A percentile compares a stretch with the other conserved stretches of the same genome.
phyloP scores from a whole-genome alignment of 2,888 invertebrate species.

The Phorcus lineatus region DNA sequence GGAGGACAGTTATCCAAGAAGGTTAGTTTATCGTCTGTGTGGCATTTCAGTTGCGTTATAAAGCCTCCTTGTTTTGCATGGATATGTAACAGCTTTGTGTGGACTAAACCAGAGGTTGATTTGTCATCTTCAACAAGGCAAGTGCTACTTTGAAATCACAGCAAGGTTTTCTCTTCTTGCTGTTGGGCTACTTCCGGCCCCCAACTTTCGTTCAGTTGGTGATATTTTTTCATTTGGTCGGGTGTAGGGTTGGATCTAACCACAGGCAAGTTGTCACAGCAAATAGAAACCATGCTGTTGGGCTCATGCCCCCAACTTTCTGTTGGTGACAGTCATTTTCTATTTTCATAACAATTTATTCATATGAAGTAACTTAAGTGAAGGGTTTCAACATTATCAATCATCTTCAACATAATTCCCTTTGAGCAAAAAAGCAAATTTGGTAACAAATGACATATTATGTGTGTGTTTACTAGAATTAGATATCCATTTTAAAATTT shows the following conservation, averaged over 20 bases:
- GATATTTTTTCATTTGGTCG: conserved; percentile 23
- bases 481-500: too few relatives aligned
- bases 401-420: too few relatives aligned
- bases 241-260: conserved; percentile 28
- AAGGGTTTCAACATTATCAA: too few relatives aligned
- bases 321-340: conserved; percentile 35
- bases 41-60: conserved; percentile 10
- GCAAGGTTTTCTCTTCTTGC: background rate
- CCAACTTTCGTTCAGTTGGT: conserved; percentile 33
- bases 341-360: background rate
- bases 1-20: background rate
- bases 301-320: conserved; percentile 36
- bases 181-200: conserved; percentile 25
- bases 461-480: too few relatives aligned
- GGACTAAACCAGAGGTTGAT: background rate
- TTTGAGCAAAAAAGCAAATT: too few relatives aligned
- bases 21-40: conserved; percentile 16
- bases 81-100: background rate
- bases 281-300: conserved; percentile 38
- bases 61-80: background rate
- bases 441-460: too few relatives aligned
- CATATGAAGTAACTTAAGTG: too few relatives aligned
- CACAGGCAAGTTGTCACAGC: conserved; percentile 46
- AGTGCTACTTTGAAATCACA: conserved; percentile 17
- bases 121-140: background rate